Evolutionary conservation across 2,888 invertebrate species (phyloP), one percentile per base, ranked within the genome.

Genomic region (Chesias legatella): DNA sequence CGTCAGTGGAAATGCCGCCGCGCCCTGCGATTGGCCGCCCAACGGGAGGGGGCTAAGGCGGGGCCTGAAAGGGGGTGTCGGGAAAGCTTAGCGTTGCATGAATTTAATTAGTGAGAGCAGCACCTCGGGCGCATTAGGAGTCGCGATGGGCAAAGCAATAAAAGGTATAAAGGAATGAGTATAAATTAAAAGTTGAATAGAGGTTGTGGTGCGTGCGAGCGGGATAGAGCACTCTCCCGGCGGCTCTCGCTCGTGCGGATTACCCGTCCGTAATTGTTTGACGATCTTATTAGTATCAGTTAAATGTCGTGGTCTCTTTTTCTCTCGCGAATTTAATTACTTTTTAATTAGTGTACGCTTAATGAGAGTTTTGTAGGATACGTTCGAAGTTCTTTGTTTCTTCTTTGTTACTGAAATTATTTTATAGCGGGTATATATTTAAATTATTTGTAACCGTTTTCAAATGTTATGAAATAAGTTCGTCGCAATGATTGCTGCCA

Each of bases 141-240:
- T 75, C 82, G 85, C 86, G 80, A 84, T 83, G 88, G 86, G 86
- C 81, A 84, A 85, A 84, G 86, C 88, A 88, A 88, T 88, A 88
- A 88, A 88, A 88, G 86, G 86, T 88, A 88, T 88, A 88, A 88
- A 88, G 88, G 86, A 86, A 88, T 88, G 86, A 88, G 86, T 86
- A 88, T 88, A 88, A 88, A 88, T 88, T 86, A 88, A 88, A 86
- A 88, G 86, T 88, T 88, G 88, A 88, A 88, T 85, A 88, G 86
- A 83, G 82, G 82, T 67, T 58, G 69, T 60, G 56, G 69, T 56
- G 69, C 48, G 79, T 44, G 63, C 40, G 71, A 77, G 69, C 42
- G 77, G 67, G 73, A 74, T 27, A 10, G 24, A 22, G 32, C 42
- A 35, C 49, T 38, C 34, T 53, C 34, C 39, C 45, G 45, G 56